A percentile compares a stretch with the other conserved stretches of the same genome.
These are phyloP conservation scores for Anoura caudifer DNA, from an alignment of 2,113 vertebrate species.

Conservation along the genomic window DNA sequence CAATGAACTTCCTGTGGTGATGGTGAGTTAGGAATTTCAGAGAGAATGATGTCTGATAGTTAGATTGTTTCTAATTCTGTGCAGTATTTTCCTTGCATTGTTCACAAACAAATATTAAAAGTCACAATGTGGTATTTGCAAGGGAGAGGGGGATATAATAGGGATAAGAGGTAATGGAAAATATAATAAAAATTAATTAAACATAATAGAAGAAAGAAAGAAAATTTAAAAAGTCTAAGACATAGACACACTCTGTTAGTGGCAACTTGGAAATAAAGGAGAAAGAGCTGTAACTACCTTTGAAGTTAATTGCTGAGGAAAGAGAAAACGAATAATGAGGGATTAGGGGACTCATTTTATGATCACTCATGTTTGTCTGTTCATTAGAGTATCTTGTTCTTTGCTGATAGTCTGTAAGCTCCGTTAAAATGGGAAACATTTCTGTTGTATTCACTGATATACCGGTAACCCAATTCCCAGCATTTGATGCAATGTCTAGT, in stretches of 20 bases:
- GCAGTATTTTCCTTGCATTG: not conserved
- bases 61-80: not conserved
- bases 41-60: not conserved
- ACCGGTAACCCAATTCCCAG: not conserved
- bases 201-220: too few relatives aligned
- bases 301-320: not conserved
- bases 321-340: not conserved
- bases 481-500: not conserved
- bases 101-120: not conserved
- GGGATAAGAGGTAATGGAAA: too few relatives aligned
- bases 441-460: not conserved
- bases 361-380: not conserved
- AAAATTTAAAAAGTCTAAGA: not conserved
- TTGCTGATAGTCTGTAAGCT: not conserved
- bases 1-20: not conserved
- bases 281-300: not conserved
- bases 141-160: too few relatives aligned
- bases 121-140: not conserved
- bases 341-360: not conserved
- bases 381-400: not conserved
- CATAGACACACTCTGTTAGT: not conserved
- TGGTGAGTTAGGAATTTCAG: not conserved
- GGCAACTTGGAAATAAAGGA: not conserved
- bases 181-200: too few relatives aligned
- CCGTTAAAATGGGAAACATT: not conserved